A percentile compares a stretch with the other conserved stretches of the same genome.
Conservation (phyloP, 2,113 vertebrate genomes). For the Gobio gobio region DNA sequence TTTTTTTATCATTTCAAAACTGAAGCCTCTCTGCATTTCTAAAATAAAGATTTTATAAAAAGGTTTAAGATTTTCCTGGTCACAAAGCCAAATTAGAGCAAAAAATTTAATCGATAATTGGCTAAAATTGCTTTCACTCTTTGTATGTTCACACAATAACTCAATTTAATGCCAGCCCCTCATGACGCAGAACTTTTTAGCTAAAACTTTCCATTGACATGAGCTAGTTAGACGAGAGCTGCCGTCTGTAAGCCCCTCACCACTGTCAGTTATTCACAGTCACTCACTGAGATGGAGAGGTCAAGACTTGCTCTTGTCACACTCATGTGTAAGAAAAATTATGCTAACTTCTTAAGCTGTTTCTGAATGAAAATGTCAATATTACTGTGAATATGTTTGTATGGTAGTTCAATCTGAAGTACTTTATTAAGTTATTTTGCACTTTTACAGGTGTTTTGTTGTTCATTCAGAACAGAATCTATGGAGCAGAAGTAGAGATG, state of each 20-base stretch:
- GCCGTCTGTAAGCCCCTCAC: background rate
- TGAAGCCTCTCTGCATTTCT: background rate
- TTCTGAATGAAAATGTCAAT: background rate
- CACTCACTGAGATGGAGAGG: background rate
- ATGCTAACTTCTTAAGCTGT: background rate
- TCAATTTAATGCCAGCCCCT: background rate
- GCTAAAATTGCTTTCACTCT: background rate
- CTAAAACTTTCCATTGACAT: background rate
- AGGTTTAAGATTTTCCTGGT: background rate
- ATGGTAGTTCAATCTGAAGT: no score
- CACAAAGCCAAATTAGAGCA: background rate
- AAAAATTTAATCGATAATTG: background rate
- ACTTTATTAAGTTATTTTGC: no score
- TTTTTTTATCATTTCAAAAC: no score
- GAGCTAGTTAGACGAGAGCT: background rate
- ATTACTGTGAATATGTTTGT: no score
- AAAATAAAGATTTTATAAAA: background rate
- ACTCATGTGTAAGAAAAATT: background rate
- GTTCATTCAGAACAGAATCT: conserved; percentile 17
- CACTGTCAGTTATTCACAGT: background rate
- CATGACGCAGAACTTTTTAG: background rate
- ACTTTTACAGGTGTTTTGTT: no score
- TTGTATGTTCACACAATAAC: background rate
- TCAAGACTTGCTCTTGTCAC: background rate
- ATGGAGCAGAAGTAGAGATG: conserved; percentile 32